Base-by-base conservation (phyloP, 2,888 invertebrate genomes). In the Hymenopus coronatus region DNA sequence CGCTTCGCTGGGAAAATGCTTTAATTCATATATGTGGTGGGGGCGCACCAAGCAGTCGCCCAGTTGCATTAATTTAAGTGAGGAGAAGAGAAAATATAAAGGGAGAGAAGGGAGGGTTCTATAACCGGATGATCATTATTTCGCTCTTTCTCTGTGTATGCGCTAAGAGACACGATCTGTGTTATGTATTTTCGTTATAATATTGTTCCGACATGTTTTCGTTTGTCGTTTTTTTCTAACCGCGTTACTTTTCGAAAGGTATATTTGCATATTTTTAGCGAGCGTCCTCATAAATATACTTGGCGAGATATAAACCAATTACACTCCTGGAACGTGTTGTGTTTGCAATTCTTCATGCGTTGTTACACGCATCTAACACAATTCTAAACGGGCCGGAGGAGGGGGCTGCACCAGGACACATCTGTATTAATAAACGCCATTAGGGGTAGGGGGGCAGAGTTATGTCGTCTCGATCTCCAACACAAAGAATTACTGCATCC, bases 21-120 rank as follows among this genome's bases (percentile, higher is more conserved):
- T 87, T 87, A 87, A 87, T 87, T 87, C 87, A 81, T 87, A 87
- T 87, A 82, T 87, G 33, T 84, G 30, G 84, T 28, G 28, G 84
- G 25, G 30, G 30, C 30, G 84, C 25, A 25, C 25, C 30, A 25
- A 28, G 28, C 33, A 84, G 84, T 84, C 30, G 33, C 84, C 84
- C 33, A 84, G 33, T 84, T 84, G 46, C 85, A 46, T 85, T 85
- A 85, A 85, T 85, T 85, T 46, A 84, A 84, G 85, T 40, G 84
- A 33, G 54, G 54, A 70, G 54, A 70, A 70, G 54, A 70, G 54
- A 70, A 70, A 70, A 70, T 70, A 70, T 70, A 70, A 70, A 70
- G 54, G 54, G 54, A 70, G 25, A 25, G 54, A 28, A 84, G 84
- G 25, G 46, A 25, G 40, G 33, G 40, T 8, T 25, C 40, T 46